Evolutionary conservation across 1,140 invertebrate species (phyloP).

Genomic region (Trissolcus basalis): DNA sequence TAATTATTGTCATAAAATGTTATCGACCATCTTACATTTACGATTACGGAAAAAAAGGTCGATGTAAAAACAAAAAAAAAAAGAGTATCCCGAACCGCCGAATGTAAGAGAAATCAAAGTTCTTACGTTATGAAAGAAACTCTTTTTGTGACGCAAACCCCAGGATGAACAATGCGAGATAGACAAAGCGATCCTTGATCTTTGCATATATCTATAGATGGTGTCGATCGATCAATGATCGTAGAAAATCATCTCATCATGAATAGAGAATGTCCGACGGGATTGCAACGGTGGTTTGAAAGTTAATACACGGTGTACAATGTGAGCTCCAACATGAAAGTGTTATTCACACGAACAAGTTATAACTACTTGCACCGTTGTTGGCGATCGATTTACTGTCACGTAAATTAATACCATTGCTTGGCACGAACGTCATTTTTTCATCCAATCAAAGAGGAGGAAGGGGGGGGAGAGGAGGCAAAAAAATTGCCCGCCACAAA

Average conservation of each 20-base stretch:
- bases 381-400: slow-evolving; percentile 38
- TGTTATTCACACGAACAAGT: slow-evolving; percentile 53
- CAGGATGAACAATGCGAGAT: neutral
- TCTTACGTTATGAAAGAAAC: too few species aligned
- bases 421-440: slow-evolving; percentile 26
- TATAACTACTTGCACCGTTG: slow-evolving; percentile 47
- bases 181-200: neutral
- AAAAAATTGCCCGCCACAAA: slow-evolving; percentile 30
- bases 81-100: too few species aligned
- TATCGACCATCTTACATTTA: too few species aligned
- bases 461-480: neutral
- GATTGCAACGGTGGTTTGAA: slow-evolving; percentile 41
- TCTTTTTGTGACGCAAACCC: too few species aligned
- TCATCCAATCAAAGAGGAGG: neutral
- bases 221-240: slow-evolving; percentile 33
- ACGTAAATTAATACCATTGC: slow-evolving; percentile 52
- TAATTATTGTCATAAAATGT: too few species aligned
- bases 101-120: too few species aligned
- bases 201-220: neutral
- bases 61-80: too few species aligned
- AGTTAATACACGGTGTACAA: slow-evolving; percentile 49
- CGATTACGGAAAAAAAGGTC: too few species aligned
- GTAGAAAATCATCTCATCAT: slow-evolving; percentile 50
- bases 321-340: slow-evolving; percentile 53
- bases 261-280: slow-evolving; percentile 46